Base-by-base conservation (phyloP, 2,113 vertebrate genomes). In the Odobenus rosmarus region DNA sequence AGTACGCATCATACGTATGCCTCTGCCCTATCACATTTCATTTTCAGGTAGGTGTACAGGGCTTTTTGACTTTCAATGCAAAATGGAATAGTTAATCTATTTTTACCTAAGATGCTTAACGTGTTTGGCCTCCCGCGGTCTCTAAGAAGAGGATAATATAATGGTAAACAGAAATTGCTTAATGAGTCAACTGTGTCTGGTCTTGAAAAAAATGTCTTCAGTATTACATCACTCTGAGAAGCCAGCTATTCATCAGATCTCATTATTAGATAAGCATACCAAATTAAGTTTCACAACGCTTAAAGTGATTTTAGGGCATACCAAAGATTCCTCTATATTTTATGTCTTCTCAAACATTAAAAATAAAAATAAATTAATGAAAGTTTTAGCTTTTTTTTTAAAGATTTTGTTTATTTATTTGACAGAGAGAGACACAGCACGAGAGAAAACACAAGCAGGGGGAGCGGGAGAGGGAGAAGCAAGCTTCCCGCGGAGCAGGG, bases 111-210 rank as follows among this genome's bases (percentile, higher is more conserved):
- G 42, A 89, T 77, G 24, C 21, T 86, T 87, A 82, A 53, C 14
- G 15, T 79, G n/a, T 80, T 88, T 57, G 18, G 42, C 72, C 61
- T 93, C 33, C 57, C 71, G 61, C 87, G 33, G 42, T 80, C 77
- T 96, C 39, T 49, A 77, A 88, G 19, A 92, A 23, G 33, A 92
- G 28, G 7, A n/a, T 39, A 80, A 55, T 31, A 76, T 5, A 82
- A 42, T 28, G 67, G 14, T 67, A 94, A 91, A 90, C 24, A 97
- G 67, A 96, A 83, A 81, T 92, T 87, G 90, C 16, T 92, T 96
- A 91, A 53, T 83, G 23, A 93, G 21, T 91, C 80, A 92, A 61
- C 21, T 76, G 7, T 79, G 72, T 77, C 71, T 89, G 94, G 42
- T 84, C 83, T 92, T 88, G 16, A 81, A 77, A 84, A 92, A 61